These are phyloP conservation scores for Ptyas mucosa DNA, from an alignment of 2,113 vertebrate genomes.

Conservation along the genomic window DNA sequence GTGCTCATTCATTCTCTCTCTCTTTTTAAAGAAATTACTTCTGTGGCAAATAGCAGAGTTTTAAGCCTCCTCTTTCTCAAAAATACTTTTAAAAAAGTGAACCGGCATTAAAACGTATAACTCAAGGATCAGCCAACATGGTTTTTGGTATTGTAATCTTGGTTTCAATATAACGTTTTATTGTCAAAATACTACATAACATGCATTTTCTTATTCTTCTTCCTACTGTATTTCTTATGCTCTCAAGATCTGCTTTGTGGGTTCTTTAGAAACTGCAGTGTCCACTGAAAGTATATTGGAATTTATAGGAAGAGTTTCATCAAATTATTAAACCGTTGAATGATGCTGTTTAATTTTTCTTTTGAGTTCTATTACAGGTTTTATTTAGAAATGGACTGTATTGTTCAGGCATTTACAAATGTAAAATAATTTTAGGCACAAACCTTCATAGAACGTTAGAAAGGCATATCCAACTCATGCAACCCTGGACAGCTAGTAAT, in stretches of 20 bases:
- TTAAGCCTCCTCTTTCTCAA: not conserved
- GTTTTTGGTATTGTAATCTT: not conserved
- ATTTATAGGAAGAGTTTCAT: not conserved
- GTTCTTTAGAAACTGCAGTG: not conserved
- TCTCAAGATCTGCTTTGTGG: not conserved
- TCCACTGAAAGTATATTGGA: not conserved
- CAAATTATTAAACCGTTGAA: not conserved
- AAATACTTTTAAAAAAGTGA: not conserved
- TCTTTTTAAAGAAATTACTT: not conserved
- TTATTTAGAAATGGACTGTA: constrained; percentile 2
- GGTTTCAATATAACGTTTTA: constrained; percentile 30
- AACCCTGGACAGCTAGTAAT: not conserved
- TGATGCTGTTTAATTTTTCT: not conserved
- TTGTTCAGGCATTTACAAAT: constrained; percentile 41
- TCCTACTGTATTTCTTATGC: not conserved
- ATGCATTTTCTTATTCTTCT: constrained; percentile 39
- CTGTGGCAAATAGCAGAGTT: not conserved
- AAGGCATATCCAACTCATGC: not conserved
- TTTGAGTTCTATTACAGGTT: not conserved
- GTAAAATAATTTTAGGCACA: constrained; percentile 41
- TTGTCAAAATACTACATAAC: constrained; percentile 15
- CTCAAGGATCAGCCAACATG: not conserved
- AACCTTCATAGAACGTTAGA: not conserved
- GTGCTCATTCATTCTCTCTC: too few relatives aligned
- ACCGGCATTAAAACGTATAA: not conserved